A percentile compares a stretch with the other conserved stretches of the same genome.
phyloP scores from a whole-genome alignment of 2,797 vertebrate species.

The Babyrousa celebensis region DNA sequence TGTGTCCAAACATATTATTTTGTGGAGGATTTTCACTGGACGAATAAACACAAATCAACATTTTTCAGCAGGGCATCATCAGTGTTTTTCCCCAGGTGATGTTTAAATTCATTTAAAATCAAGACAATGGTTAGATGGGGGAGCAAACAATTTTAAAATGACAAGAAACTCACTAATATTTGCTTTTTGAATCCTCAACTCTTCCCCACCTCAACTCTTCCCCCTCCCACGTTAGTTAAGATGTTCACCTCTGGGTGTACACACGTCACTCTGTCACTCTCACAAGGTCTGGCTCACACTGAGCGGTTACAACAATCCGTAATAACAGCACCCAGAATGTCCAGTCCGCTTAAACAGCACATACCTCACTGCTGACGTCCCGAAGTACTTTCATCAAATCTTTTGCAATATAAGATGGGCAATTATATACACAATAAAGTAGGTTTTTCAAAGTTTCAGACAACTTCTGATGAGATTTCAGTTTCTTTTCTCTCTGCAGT shows the following conservation, averaged over 20 bases:
- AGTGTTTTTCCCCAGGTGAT: background rate
- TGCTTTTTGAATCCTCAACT: background rate
- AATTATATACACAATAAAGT: conserved; percentile 91
- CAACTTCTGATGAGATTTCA: conserved; percentile 89
- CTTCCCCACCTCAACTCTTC: background rate
- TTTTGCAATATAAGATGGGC: conserved; percentile 94
- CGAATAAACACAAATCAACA: background rate
- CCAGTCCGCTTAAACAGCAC: conserved; percentile 60
- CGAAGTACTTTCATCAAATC: conserved; percentile 92
- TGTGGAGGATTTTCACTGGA: background rate
- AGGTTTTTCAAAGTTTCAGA: conserved; percentile 92
- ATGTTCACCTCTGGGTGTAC: background rate
- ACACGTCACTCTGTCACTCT: background rate
- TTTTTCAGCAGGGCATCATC: background rate
- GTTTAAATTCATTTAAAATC: conserved; percentile 2
- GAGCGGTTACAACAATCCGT: background rate
- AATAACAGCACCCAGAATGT: background rate
- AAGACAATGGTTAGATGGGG: background rate
- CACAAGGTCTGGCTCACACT: background rate
- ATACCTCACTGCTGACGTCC: conserved; percentile 93
- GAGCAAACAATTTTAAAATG: conserved; percentile 34
- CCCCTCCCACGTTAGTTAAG: background rate
- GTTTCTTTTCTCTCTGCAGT: conserved; percentile 83
- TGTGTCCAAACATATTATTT: background rate
- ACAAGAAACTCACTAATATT: background rate